Evolutionary conservation across 2,113 vertebrate species (phyloP).

Genomic region (Neopipo cinnamomea): DNA sequence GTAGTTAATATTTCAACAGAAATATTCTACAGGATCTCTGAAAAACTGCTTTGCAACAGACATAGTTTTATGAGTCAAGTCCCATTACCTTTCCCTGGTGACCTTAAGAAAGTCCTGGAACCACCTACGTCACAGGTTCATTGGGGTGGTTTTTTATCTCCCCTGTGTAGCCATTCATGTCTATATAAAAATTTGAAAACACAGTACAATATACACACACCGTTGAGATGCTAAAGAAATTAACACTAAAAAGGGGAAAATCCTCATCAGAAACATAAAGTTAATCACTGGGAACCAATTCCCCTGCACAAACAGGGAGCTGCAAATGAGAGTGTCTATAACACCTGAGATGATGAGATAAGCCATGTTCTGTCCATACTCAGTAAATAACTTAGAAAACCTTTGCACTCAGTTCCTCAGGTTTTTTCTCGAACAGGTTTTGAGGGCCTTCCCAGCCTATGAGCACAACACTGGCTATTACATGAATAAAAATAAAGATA

Average conservation of each 20-base stretch:
- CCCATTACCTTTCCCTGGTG: not conserved
- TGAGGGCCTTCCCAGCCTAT: not conserved
- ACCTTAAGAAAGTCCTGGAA: not conserved
- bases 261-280: not conserved
- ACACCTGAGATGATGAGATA: conserved; percentile 18
- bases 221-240: not conserved
- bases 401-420: not conserved
- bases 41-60: not conserved
- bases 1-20: not conserved
- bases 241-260: not conserved
- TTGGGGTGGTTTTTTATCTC: not conserved
- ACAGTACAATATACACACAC: not conserved
- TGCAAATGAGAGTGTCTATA: not conserved
- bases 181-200: not conserved
- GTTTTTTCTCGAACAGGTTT: not conserved
- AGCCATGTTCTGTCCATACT: not conserved
- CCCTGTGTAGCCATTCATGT: not conserved
- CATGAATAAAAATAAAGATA: not conserved
- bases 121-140: not conserved
- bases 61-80: not conserved
- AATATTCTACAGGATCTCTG: not conserved
- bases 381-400: not conserved
- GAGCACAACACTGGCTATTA: not conserved
- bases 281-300: conserved; percentile 28
- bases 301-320: not conserved